These are phyloP conservation scores for Neomorphus geoffroyi DNA, from an alignment of 2,797 vertebrate genomes.

Conservation along the genomic window DNA sequence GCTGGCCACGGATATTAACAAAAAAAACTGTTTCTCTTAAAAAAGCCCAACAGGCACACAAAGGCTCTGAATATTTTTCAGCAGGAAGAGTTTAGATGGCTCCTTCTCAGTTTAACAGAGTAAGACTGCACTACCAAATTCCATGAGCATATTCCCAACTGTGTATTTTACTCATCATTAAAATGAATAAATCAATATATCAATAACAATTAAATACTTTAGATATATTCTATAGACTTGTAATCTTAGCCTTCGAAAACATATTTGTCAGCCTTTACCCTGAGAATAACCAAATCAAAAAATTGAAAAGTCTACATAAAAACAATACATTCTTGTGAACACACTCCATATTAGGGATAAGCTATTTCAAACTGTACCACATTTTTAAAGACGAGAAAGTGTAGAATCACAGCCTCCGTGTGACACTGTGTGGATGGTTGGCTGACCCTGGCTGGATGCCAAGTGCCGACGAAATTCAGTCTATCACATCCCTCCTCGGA, in stretches of 20 bases:
- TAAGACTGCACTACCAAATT: neutral
- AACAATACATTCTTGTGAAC: neutral
- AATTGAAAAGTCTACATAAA: neutral
- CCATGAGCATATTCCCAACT: neutral
- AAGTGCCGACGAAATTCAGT: no score
- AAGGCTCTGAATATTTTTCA: neutral
- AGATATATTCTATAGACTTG: neutral
- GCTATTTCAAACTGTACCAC: neutral
- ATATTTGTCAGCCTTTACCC: neutral
- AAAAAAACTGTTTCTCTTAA: neutral
- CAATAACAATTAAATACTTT: neutral
- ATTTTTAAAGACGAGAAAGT: neutral
- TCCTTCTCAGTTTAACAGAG: neutral
- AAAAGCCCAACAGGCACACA: neutral
- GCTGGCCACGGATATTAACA: no score
- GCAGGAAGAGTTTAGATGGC: neutral
- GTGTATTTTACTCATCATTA: neutral
- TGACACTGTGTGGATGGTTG: no score
- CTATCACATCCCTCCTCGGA: no score
- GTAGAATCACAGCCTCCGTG: neutral
- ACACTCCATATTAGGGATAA: neutral
- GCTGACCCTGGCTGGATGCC: no score
- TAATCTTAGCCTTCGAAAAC: neutral
- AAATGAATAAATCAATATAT: neutral
- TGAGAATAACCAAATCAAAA: slow-evolving; percentile 6